Evolutionary conservation across 2,797 vertebrate species (phyloP).

Genomic region (Vireo griseus): DNA sequence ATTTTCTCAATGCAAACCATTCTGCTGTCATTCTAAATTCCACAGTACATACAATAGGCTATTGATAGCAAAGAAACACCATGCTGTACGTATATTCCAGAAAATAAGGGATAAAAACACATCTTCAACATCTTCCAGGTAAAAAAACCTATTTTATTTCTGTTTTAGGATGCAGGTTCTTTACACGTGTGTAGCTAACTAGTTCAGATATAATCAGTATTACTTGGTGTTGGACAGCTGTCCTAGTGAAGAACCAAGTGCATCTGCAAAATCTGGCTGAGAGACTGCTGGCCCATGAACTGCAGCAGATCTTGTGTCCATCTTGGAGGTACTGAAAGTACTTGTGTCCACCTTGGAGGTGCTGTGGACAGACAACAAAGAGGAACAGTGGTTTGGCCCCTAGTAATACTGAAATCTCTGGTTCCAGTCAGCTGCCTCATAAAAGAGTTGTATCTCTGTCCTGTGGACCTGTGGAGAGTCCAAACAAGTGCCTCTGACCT

Average conservation of each 20-base stretch:
- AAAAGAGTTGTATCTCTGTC: background rate
- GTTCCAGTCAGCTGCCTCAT: background rate
- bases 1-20: slow-evolving; percentile 1
- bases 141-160: background rate
- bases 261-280: background rate
- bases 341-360: background rate
- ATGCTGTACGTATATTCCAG: background rate
- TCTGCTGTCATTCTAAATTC: slow-evolving; percentile 18
- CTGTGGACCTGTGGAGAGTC: background rate
- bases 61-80: background rate
- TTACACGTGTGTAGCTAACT: background rate
- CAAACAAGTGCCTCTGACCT: background rate
- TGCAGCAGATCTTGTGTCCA: background rate
- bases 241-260: background rate
- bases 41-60: background rate
- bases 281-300: background rate
- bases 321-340: background rate
- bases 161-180: background rate
- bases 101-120: background rate
- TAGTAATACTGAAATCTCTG: background rate
- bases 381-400: background rate
- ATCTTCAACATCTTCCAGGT: background rate
- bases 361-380: background rate
- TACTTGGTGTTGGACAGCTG: background rate
- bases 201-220: background rate